Evolutionary conservation across 2,888 invertebrate genomes (phyloP), one percentile per base, ranked within the genome.

Genomic region (Phorcus lineatus): DNA sequence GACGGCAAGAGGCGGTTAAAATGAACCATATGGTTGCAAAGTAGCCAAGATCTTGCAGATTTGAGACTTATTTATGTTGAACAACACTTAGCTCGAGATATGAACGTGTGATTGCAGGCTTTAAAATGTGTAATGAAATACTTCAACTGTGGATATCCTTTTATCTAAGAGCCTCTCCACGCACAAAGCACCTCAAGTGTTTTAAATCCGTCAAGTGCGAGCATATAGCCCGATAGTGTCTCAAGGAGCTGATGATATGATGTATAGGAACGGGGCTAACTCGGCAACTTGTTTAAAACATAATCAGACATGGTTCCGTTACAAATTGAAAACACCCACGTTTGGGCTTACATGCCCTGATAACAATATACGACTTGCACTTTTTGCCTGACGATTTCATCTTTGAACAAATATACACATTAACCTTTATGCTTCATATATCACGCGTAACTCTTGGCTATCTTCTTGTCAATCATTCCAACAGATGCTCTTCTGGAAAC

Each of bases 201-300:
- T 62, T 28, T 62, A 62, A 62, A 62, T 62, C 62, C 62, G 62
- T 62, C 62, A 62, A 62, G 62, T 62, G 62, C 62, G 16, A 24
- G 28, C 62, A 28, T 62, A 62, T 28, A 17, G 16, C 16, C 24
- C 16, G 62, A 62, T 62, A 62, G 28, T 13, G 62, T 28, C 16
- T 24, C 62, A 24, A 28, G 24, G 16, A 62, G 28, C 16, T 62
- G 62, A 1, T 62, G 62, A 62, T 62, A 62, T 22, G 62, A 28
- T 4, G 22, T 62, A 24, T 62, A 16, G 62, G 19, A 28, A 28
- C 11, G n/a, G 28, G 62, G 17, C 28, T 11, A 16, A n/a, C 24
- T 17, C 16, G 28, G 13, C 16, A 24, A 3, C 16, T 62, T 62
- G 24, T 62, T 28, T 28, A 62, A 0, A 28, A 62, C 13, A 24